Evolutionary conservation across 2,797 vertebrate genomes (phyloP).

Genomic region (Clarias pachynema): DNA sequence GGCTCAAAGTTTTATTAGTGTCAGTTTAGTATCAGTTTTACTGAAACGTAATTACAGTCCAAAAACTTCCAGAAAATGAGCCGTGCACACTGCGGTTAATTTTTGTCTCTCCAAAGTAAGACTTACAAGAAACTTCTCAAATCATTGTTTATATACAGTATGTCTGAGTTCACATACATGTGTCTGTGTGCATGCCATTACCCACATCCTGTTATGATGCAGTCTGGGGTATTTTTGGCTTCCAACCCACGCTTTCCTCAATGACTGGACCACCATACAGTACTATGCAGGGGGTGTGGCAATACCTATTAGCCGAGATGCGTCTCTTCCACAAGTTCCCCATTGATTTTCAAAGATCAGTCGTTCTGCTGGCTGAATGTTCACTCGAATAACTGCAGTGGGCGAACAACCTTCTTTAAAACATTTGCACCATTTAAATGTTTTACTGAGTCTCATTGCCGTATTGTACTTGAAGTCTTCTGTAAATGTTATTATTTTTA

Average conservation of each 20-base stretch:
- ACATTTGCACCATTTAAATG: no score
- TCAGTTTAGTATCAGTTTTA: background rate
- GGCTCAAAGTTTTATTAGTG: background rate
- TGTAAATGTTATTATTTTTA: no score
- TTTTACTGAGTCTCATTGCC: no score
- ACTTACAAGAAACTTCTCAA: conserved; percentile 23
- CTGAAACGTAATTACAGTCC: conserved; percentile 8
- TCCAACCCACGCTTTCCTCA: conserved; percentile 66
- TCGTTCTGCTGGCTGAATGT: no score
- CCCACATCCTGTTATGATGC: conserved; percentile 46
- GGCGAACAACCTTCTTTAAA: no score
- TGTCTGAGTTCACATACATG: conserved; percentile 28
- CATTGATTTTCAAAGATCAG: no score
- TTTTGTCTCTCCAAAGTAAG: conserved; percentile 16
- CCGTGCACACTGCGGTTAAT: background rate
- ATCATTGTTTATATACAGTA: conserved; percentile 35
- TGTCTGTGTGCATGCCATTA: conserved; percentile 13
- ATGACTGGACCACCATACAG: conserved; percentile 58
- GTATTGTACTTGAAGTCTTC: no score
- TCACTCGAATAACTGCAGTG: no score
- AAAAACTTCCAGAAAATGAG: conserved; percentile 20
- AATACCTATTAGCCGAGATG: no score
- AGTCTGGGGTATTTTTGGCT: conserved; percentile 65
- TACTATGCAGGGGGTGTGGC: no score
- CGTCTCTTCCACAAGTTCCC: no score